Base-by-base conservation (phyloP, 2,113 vertebrate species). In the Siniperca chuatsi region DNA sequence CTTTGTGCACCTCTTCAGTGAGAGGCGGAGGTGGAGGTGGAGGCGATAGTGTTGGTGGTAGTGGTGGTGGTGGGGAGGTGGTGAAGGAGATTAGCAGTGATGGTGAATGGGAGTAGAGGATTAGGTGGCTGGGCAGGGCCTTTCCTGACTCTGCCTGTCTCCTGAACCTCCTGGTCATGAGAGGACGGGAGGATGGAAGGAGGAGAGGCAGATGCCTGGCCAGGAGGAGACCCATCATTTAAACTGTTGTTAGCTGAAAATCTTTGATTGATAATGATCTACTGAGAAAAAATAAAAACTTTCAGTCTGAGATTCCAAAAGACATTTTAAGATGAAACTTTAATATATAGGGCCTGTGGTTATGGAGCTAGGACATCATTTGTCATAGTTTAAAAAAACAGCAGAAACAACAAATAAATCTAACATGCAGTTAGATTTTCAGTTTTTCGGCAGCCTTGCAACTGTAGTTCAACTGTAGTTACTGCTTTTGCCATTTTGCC, bases 1-100 rank as follows among this genome's bases (percentile, higher is more conserved):
- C 89, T 95, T 96, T 96, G 94, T 96, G 90, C 86, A 93, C 82
- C 86, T 94, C 95, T 94, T 90, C 90, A 95, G 92, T 89, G 90
- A 91, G 90, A 92, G 91, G 89, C 84, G 69, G 92, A 89, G 91
- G 92, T 87, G 91, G 85, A 93, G 88, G 88, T 92, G 84, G 84
- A 89, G 82, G 89, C 88, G 44, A 90, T 93, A 83, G 92, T 87
- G 85, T 76, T 82, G 81, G 89, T 82, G 91, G 87, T 67, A 73
- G 80, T 71, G 15, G 65, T 23, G 61, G 81, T 78, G 82, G 90
- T 62, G 87, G 89, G 90, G 91, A 87, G 89, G 84, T 78, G 89
- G 90, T 85, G 87, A 77, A 83, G 75, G 93, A 95, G 95, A 96
- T 96, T 96, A 96, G 91, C 86, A 93, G 86, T 81, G 90, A 92